A percentile compares a stretch with the other conserved stretches of the same genome.
Conservation (phyloP, 2,113 vertebrate genomes). For the Chiloscyllium plagiosum region DNA sequence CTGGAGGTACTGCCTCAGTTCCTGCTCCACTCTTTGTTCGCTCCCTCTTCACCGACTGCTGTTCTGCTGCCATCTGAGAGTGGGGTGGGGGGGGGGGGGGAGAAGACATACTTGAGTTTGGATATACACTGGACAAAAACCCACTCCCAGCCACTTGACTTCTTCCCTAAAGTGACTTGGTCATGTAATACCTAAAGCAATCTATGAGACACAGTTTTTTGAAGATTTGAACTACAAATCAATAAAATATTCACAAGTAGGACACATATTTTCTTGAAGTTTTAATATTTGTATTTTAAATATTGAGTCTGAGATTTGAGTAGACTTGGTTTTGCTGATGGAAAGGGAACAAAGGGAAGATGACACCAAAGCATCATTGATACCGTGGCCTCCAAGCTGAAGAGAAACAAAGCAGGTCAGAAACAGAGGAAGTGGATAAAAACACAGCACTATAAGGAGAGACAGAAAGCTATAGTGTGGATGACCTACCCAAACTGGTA, state of each 20-base stretch:
- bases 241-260: background rate
- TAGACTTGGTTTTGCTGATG: background rate
- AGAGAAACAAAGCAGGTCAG: background rate
- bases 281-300: background rate
- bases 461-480: background rate
- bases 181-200: background rate
- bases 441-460: background rate
- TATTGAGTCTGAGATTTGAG: background rate
- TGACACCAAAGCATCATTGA: constrained; percentile 26
- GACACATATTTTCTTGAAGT: background rate
- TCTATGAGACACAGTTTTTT: background rate
- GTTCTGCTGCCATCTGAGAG: constrained; percentile 52
- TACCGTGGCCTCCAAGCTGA: constrained; percentile 29
- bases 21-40: constrained; percentile 51
- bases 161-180: background rate
- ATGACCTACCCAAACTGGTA: background rate
- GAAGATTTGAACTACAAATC: background rate
- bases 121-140: background rate
- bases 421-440: background rate
- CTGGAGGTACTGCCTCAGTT: constrained; percentile 58
- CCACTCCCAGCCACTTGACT: background rate
- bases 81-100: too few relatives aligned
- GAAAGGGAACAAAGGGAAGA: background rate
- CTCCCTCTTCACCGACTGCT: constrained; percentile 62
- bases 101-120: background rate